phyloP scores from a whole-genome alignment of 1,140 invertebrate species.

The Protaetia brevitarsis region DNA sequence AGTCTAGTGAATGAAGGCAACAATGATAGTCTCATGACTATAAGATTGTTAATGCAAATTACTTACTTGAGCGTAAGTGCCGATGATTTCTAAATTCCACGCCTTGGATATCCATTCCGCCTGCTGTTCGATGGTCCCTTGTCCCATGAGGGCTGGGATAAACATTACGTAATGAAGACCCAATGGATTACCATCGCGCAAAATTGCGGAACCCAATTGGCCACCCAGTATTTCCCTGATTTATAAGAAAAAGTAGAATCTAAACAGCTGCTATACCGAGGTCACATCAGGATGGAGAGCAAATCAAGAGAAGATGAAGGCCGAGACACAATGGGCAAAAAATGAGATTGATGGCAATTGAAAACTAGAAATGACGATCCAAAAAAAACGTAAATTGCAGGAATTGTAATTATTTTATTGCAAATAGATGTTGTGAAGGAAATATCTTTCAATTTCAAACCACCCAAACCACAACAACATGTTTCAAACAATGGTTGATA shows the following conservation, averaged over 20 bases:
- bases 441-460: no score
- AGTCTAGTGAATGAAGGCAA: constrained; percentile 58
- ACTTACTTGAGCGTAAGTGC: constrained; percentile 86
- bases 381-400: constrained; percentile 20
- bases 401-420: no score
- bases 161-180: constrained; percentile 91
- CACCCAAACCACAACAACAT: no score
- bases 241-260: no score
- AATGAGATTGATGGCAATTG: no score
- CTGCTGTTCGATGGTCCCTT: constrained; percentile 83
- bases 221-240: constrained; percentile 75
- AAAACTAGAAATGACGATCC: not conserved
- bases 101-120: constrained; percentile 80
- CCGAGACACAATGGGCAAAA: no score
- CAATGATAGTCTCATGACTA: not conserved
- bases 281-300: no score
- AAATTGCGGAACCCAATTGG: constrained; percentile 70
- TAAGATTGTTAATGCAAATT: constrained; percentile 20
- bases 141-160: constrained; percentile 82
- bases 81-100: constrained; percentile 79
- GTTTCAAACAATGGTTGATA: no score
- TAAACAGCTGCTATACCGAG: no score
- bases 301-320: no score
- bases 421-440: no score
- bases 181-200: constrained; percentile 80